Conservation (phyloP, 1,140 invertebrate genomes). For the Dreissena polymorpha region DNA sequence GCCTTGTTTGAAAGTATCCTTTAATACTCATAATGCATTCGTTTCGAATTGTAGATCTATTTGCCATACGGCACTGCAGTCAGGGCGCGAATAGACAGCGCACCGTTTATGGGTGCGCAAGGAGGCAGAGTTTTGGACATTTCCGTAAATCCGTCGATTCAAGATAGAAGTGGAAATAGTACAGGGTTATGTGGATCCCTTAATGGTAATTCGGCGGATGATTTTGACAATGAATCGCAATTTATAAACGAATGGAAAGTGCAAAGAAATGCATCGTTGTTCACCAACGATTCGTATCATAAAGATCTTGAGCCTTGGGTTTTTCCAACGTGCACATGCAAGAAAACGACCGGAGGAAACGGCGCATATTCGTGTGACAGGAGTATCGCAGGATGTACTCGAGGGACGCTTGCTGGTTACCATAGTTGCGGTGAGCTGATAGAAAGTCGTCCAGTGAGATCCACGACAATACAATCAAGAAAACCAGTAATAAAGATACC, state of each 20-base stretch:
- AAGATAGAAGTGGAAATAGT: constrained; percentile 29
- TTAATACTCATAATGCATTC: background rate
- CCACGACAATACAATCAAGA: background rate
- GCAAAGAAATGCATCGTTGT: background rate
- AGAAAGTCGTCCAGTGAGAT: constrained; percentile 14
- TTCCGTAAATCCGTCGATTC: constrained; percentile 8
- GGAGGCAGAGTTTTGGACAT: constrained; percentile 37
- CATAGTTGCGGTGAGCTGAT: constrained; percentile 34
- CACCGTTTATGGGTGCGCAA: constrained; percentile 18
- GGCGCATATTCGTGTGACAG: constrained; percentile 1
- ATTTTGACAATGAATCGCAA: constrained; percentile 19
- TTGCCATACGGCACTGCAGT: constrained; percentile 33
- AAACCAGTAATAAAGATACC: too few relatives aligned
- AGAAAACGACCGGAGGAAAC: background rate
- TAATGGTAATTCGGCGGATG: constrained; percentile 15
- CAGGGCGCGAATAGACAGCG: constrained; percentile 30
- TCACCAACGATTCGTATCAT: background rate
- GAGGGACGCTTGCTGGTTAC: constrained; percentile 5
- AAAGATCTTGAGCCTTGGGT: constrained; percentile 11
- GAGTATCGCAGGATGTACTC: constrained; percentile 11
- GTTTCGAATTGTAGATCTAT: constrained; percentile 25
- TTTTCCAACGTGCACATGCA: constrained; percentile 19
- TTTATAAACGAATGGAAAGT: constrained; percentile 33
- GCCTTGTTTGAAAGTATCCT: too few relatives aligned
- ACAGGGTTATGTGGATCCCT: constrained; percentile 33